Percentiles rank a stretch among this genome's conserved stretches.
These are phyloP conservation scores for Hirtodrosophila cameraria DNA, from an alignment of 2,888 invertebrate species.

Conservation along the genomic window DNA sequence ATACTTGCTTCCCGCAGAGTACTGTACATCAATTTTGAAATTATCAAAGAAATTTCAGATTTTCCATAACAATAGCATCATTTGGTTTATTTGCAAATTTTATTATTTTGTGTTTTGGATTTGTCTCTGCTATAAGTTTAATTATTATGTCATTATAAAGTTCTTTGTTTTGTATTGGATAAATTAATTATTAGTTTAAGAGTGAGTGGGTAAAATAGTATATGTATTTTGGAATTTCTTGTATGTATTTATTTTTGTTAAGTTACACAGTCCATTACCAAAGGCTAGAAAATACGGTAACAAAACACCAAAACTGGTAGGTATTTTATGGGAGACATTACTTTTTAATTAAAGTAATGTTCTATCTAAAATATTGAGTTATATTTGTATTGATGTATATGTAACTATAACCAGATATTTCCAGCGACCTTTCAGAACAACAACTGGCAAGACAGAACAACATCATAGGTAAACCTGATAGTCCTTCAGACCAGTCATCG, in stretches of 20 bases:
- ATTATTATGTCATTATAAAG: background rate
- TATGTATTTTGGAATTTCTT: too few relatives aligned
- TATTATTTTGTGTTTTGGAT: too few relatives aligned
- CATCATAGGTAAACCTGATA: background rate
- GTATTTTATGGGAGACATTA: too few relatives aligned
- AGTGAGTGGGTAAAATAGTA: background rate
- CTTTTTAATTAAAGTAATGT: too few relatives aligned
- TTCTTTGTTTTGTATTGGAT: background rate
- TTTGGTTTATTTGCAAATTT: background rate
- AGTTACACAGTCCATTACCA: background rate
- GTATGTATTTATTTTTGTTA: background rate
- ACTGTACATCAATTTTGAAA: background rate
- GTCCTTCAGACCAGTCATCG: too few relatives aligned
- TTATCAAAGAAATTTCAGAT: slow-evolving; percentile 3
- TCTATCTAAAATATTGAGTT: background rate
- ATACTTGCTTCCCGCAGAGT: background rate
- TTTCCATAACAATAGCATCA: background rate
- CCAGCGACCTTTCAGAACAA: background rate
- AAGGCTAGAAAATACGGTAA: too few relatives aligned
- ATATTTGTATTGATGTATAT: background rate
- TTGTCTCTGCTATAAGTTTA: background rate
- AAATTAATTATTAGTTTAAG: background rate
- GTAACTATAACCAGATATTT: background rate
- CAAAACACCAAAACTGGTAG: background rate
- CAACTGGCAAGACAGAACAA: background rate